Percentiles rank a stretch among this genome's conserved stretches.
Conservation (phyloP, 2,888 invertebrate species). For the Strigamia crassipes region DNA sequence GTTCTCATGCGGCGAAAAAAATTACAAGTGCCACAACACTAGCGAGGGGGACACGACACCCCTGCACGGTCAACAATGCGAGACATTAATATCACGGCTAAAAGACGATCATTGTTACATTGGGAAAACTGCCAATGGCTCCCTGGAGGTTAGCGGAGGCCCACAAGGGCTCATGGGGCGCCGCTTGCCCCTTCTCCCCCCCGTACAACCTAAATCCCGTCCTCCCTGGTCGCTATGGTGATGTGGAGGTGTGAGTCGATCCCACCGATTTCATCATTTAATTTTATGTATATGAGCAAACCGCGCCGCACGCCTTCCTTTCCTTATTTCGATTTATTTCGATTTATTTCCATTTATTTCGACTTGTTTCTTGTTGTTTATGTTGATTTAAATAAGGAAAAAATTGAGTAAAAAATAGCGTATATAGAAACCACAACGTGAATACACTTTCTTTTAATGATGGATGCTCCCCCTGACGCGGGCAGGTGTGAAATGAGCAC, state of each 20-base stretch:
- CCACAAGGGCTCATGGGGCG: slow-evolving; percentile 28
- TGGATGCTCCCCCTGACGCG: slow-evolving; percentile 18
- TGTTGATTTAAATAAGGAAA: neutral
- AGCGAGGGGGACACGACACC: neutral
- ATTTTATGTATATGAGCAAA: neutral
- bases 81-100: slow-evolving; percentile 38
- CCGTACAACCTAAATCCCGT: slow-evolving; percentile 2
- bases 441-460: slow-evolving; percentile 39
- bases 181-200: neutral
- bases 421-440: neutral
- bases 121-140: slow-evolving; percentile 32
- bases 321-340: neutral
- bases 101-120: slow-evolving; percentile 42
- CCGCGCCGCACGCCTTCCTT: neutral
- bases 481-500: slow-evolving; percentile 42
- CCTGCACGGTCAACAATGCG: neutral
- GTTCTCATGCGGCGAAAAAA: neutral
- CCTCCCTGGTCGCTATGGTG: slow-evolving; percentile 34
- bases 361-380: neutral
- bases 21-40: neutral
- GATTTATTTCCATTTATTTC: neutral
- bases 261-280: slow-evolving; percentile 34
- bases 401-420: too few species aligned
- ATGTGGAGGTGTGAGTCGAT: slow-evolving; percentile 38
- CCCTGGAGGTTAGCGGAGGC: slow-evolving; percentile 6